Percentiles rank a stretch among this genome's conserved stretches.
phyloP scores from a whole-genome alignment of 2,888 invertebrate species.

The Heliconius aoede region DNA sequence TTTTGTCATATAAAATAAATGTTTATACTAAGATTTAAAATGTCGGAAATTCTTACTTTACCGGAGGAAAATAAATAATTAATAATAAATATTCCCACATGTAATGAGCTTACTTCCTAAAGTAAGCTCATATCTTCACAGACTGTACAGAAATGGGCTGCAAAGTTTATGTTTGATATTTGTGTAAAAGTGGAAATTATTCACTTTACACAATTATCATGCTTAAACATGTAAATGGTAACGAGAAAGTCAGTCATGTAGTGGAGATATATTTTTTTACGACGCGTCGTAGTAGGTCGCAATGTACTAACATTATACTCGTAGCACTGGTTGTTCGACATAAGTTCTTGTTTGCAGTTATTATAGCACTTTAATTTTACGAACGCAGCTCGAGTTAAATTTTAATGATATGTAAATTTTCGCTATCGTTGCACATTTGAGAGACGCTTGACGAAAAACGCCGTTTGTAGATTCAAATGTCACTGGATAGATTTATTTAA shows the following conservation, averaged over 20 bases:
- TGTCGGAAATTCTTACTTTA: no score
- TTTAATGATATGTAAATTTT: neutral
- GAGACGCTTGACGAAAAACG: neutral
- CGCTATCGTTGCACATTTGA: neutral
- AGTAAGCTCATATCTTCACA: neutral
- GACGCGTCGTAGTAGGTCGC: constrained; percentile 32
- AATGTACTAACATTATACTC: constrained; percentile 14
- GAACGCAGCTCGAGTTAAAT: neutral
- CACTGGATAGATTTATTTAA: no score
- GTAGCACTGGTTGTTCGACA: constrained; percentile 2
- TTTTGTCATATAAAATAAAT: no score
- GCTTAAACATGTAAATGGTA: constrained; percentile 30
- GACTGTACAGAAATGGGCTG: constrained; percentile 25
- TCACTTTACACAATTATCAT: constrained; percentile 34
- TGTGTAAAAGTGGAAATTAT: no score
- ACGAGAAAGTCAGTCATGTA: constrained; percentile 24
- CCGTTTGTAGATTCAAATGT: neutral
- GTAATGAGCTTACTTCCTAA: neutral
- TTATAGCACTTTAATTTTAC: constrained; percentile 2
- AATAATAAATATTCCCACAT: neutral
- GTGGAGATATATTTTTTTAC: constrained; percentile 33
- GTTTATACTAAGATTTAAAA: no score
- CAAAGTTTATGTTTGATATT: no score
- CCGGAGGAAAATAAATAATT: neutral
- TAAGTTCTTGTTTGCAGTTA: constrained; percentile 25